Evolutionary conservation across 92 coral and sea anemone genomes (phyloP).

Genomic region (Palythoa caribaeorum): DNA sequence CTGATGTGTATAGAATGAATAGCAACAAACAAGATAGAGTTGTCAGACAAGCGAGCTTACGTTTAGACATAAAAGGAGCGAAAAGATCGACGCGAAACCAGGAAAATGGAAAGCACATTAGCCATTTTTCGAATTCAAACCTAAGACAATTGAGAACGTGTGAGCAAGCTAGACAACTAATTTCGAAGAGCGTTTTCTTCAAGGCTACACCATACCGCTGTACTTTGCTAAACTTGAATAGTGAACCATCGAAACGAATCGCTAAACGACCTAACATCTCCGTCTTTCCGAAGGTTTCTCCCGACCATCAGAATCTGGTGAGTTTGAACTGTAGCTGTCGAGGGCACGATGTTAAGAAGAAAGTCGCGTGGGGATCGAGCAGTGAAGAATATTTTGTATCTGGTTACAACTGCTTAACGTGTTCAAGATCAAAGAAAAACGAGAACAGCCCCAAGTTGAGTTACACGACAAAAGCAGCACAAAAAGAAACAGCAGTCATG

Average conservation of each 20-base stretch:
- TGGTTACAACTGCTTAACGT: not conserved
- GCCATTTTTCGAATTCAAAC: slow-evolving; percentile 46
- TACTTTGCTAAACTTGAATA: slow-evolving; percentile 39
- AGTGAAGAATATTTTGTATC: not conserved
- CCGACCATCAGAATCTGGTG: slow-evolving; percentile 20
- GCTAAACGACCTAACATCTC: not conserved
- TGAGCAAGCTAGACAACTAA: not conserved
- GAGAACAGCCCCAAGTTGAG: not conserved
- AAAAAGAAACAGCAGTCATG: not conserved
- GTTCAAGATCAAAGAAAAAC: slow-evolving; percentile 19
- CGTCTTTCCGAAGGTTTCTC: slow-evolving; percentile 6
- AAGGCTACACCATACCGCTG: slow-evolving; percentile 66
- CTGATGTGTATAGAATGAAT: not conserved
- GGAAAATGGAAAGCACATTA: slow-evolving; percentile 21
- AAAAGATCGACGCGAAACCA: not conserved
- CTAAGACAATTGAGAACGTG: slow-evolving; percentile 20
- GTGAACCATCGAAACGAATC: not conserved
- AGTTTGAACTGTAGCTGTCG: not conserved
- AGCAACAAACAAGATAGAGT: not conserved
- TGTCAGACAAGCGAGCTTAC: not conserved
- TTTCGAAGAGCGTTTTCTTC: slow-evolving; percentile 51
- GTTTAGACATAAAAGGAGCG: not conserved
- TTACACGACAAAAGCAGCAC: not conserved
- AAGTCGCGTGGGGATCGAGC: not conserved
- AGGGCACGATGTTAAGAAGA: not conserved